These are phyloP conservation scores for Sus cebifrons DNA, from an alignment of 2,797 vertebrate species.

Conservation along the genomic window DNA sequence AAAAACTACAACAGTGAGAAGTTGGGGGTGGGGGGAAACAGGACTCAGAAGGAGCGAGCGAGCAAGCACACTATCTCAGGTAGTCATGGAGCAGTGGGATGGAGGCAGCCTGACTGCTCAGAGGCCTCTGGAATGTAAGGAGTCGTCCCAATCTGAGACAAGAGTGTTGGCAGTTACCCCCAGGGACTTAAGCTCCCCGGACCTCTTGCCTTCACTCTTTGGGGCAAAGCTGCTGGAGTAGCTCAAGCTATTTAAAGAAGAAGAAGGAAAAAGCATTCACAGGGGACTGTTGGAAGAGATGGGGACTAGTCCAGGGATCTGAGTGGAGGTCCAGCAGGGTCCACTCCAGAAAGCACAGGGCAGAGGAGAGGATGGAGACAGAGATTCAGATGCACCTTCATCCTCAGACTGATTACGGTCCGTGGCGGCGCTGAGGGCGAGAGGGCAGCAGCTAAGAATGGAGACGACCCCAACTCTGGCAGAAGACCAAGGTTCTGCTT, in stretches of 20 bases:
- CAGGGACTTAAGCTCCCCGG: neutral
- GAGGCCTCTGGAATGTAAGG: neutral
- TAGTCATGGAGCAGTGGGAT: neutral
- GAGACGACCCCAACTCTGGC: neutral
- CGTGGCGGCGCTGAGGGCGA: accelerated
- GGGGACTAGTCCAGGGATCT: too few species aligned
- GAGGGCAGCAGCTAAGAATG: too few species aligned
- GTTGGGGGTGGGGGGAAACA: too few species aligned
- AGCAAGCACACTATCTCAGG: neutral
- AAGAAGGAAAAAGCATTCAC: neutral
- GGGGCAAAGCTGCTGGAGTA: neutral
- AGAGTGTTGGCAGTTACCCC: neutral
- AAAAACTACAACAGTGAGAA: neutral
- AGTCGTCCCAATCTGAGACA: too few species aligned
- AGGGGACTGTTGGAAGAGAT: neutral
- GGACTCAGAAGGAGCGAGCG: neutral
- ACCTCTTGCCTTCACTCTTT: neutral
- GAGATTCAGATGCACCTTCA: neutral
- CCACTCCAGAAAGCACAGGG: neutral
- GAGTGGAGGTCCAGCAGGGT: neutral
- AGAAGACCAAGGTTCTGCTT: neutral
- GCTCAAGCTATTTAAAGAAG: neutral
- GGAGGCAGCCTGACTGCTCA: too few species aligned
- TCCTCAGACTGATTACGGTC: neutral
- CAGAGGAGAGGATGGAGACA: neutral